Evolutionary conservation across 1,140 invertebrate species (phyloP), one percentile per base, ranked within the genome.

Genomic region (Drosophila takahashii): DNA sequence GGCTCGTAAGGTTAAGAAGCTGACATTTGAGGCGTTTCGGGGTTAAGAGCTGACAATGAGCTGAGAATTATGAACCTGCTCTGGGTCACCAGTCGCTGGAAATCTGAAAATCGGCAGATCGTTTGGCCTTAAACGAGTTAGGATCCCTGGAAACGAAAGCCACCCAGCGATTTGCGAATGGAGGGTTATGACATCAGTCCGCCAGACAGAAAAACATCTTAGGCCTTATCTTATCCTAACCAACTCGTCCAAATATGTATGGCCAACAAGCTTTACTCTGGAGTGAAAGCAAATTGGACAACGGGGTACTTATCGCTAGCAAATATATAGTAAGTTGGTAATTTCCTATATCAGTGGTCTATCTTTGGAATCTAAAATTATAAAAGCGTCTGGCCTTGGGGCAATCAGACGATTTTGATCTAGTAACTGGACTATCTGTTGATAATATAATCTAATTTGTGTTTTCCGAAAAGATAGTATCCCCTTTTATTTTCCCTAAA

Each of bases 11-110:
- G 71, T 73, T 77, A 70, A 74, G 67, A 60, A 79, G 83, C 74
- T 87, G 81, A 83, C 83, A 83, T 86, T 58, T 81, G 45, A 58
- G 60, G 59, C 62, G 52, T 69, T 81, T 74, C 64, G 54, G 57
- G 36, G 60, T 39, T 81, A 73, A 62, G 52, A 53, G 47, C 42
- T 22, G 67, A 41, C 66, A 66, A 58, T 62, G 60, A 34, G 44
- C 47, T 27, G 45, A 61, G 37, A 81, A 59, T 44, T 48, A 70
- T 64, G n/a, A 39, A 42, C 42, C 53, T 34, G 53, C 45, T 39
- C 34, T 50, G 44, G 61, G 42, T 42, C 39, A 41, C n/a, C 32
- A 37, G 6, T 42, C 8, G 8, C 41, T 42, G 22, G 22, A 22
- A 22, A 22, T 22, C 22, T 22, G 22, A 13, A 39, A 60, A 36